These are phyloP conservation scores for Bembecia ichneumoniformis DNA, from an alignment of 2,888 invertebrate species.

Conservation along the genomic window DNA sequence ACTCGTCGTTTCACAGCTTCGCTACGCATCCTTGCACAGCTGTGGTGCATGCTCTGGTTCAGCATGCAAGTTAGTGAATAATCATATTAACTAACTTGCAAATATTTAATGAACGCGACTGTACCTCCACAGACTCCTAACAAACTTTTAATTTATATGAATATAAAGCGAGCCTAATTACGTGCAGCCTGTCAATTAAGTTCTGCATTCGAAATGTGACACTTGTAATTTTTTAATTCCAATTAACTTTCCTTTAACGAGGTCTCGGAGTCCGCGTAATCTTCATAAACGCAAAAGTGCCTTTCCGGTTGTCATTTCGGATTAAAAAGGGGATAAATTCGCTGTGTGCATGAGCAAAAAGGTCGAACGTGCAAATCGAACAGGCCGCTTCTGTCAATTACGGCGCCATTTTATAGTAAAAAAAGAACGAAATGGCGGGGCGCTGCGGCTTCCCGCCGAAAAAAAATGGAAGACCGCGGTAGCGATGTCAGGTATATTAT, in stretches of 20 bases:
- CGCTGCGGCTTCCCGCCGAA: slow-evolving; percentile 5
- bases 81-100: no score
- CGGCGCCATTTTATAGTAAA: slow-evolving; percentile 16
- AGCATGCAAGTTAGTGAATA: no score
- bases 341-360: slow-evolving; percentile 16
- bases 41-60: no score
- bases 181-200: no score
- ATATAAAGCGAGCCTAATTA: no score
- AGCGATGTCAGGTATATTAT: slow-evolving; percentile 5
- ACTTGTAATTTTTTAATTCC: background rate
- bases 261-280: slow-evolving; percentile 8
- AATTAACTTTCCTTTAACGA: slow-evolving; percentile 8
- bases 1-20: no score
- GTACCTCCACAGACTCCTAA: no score
- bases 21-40: no score
- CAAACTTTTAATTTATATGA: no score
- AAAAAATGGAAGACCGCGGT: slow-evolving; percentile 8
- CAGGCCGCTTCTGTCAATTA: slow-evolving; percentile 39
- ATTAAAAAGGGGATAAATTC: slow-evolving; percentile 21
- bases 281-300: slow-evolving; percentile 20
- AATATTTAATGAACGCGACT: no score
- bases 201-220: no score
- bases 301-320: slow-evolving; percentile 34
- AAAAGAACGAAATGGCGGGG: slow-evolving; percentile 16
- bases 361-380: slow-evolving; percentile 18